phyloP scores from a whole-genome alignment of 2,113 vertebrate genomes.

The Mastomys natalensis region DNA sequence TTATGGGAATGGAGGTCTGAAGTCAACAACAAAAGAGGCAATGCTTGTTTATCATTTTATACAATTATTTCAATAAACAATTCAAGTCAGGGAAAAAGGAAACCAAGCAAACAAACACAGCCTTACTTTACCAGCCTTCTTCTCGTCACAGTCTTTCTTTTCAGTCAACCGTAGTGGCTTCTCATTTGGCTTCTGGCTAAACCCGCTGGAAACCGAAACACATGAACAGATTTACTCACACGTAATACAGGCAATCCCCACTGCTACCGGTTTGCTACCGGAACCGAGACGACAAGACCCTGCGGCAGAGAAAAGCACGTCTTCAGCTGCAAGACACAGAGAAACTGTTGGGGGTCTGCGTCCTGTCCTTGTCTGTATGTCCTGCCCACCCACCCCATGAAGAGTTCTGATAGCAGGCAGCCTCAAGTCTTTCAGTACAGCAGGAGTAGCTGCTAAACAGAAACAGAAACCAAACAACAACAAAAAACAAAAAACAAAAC shows the following conservation, averaged over 20 bases:
- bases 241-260: no score
- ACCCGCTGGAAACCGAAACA: constrained; percentile 67
- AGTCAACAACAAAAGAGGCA: constrained; percentile 8
- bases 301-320: not conserved
- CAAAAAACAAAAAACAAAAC: not conserved
- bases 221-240: not conserved
- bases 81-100: not conserved
- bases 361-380: not conserved
- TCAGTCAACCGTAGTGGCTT: constrained; percentile 60
- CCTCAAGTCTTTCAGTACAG: not conserved
- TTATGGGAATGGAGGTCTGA: not conserved
- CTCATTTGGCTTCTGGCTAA: constrained; percentile 42
- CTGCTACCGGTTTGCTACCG: not conserved
- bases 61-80: constrained; percentile 29
- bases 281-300: no score
- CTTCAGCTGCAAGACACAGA: not conserved
- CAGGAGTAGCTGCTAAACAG: not conserved
- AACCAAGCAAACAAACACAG: not conserved
- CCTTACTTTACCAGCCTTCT: constrained; percentile 81
- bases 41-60: constrained; percentile 26
- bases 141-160: constrained; percentile 70
- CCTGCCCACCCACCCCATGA: not conserved
- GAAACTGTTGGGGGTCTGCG: not conserved
- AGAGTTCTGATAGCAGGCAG: not conserved
- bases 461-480: not conserved